These are phyloP conservation scores for Acrocyrtus sp. DNA, from an alignment of 2,888 invertebrate species.

Conservation along the genomic window DNA sequence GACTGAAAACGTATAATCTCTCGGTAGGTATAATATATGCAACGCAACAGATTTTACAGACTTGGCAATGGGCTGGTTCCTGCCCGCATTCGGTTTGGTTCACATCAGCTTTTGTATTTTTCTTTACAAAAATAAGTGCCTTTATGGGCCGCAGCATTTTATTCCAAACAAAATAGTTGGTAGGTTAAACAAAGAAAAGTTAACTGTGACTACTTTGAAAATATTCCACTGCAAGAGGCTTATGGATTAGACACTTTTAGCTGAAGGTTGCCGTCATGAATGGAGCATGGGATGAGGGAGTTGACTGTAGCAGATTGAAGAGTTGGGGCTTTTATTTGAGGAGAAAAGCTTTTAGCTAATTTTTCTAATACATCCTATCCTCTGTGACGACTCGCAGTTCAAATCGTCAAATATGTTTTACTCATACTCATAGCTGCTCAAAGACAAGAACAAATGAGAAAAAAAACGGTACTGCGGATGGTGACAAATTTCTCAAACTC, in stretches of 20 bases:
- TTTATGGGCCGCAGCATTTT: slow-evolving; percentile 12
- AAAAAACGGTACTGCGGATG: slow-evolving; percentile 36
- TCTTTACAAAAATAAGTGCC: neutral
- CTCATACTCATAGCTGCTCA: slow-evolving; percentile 1
- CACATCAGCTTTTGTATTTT: slow-evolving; percentile 3
- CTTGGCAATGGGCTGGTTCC: slow-evolving; percentile 33
- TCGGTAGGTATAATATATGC: too few relatives aligned
- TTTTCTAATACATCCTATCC: too few relatives aligned
- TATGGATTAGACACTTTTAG: neutral
- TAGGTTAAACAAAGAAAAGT: slow-evolving; percentile 57
- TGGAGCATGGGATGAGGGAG: too few relatives aligned
- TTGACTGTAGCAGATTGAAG: too few relatives aligned
- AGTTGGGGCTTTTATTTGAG: too few relatives aligned
- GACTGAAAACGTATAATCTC: too few relatives aligned
- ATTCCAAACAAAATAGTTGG: slow-evolving; percentile 7
- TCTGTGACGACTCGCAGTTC: neutral
- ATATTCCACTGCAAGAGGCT: neutral
- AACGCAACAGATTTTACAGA: slow-evolving; percentile 45
- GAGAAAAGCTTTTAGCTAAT: too few relatives aligned
- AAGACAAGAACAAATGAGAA: slow-evolving; percentile 18
- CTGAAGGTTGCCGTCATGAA: neutral
- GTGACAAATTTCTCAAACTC: slow-evolving; percentile 29
- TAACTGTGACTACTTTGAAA: too few relatives aligned
- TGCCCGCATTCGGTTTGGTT: slow-evolving; percentile 25
- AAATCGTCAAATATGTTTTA: neutral